Evolutionary conservation across 2,113 vertebrate genomes (phyloP).

Genomic region (Mystacornis crossleyi): DNA sequence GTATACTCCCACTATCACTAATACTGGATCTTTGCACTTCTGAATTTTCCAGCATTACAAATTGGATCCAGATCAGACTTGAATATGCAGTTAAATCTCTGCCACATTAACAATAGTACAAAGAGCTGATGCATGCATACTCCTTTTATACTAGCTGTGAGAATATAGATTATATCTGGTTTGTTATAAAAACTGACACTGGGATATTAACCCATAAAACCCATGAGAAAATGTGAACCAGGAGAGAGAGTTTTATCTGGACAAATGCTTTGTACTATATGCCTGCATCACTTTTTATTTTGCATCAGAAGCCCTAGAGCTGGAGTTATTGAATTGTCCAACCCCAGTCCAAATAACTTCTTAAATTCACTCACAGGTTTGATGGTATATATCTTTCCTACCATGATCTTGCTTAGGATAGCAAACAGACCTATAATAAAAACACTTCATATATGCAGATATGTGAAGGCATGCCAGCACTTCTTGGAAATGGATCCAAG

Average conservation of each 20-base stretch:
- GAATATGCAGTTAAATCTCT: background rate
- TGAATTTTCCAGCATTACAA: background rate
- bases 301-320: background rate
- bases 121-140: background rate
- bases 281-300: background rate
- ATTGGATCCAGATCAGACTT: background rate
- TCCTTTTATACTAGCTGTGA: background rate
- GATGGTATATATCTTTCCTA: background rate
- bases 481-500: background rate
- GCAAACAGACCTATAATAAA: slow-evolving; percentile 23
- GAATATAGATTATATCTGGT: background rate
- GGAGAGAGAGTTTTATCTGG: background rate
- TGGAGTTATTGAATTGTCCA: background rate
- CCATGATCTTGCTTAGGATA: background rate
- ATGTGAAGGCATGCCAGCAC: background rate
- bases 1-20: background rate
- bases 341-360: background rate
- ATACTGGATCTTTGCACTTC: background rate
- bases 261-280: background rate
- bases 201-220: background rate
- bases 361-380: background rate
- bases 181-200: background rate
- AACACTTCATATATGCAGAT: background rate
- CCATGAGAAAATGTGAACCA: background rate
- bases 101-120: background rate